Base-by-base conservation (phyloP, 2,113 vertebrate genomes). In the Cairina moschata region DNA sequence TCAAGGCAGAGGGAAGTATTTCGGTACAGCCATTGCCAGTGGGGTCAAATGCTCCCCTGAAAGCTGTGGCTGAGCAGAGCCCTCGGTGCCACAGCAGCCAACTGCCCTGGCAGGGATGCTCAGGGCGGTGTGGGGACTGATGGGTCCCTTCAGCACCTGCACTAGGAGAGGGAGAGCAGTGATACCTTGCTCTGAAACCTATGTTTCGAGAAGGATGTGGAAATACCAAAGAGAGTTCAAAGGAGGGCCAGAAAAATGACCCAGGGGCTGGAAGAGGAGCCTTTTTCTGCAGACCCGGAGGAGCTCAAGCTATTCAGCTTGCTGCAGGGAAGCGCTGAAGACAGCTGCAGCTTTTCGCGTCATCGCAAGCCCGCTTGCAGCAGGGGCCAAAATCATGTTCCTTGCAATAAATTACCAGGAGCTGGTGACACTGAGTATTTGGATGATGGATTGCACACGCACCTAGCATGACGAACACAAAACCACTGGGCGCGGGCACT, bases 201-300 rank as follows among this genome's bases (percentile, higher is more conserved):
- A 65, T 3, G 2, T 86, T 94, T 90, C 11, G 12, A 66, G 55
- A 71, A 92, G 73, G 65, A 93, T 83, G 52, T 86, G 76, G 79
- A 86, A 93, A 90, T 80, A 90, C 40, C 79, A 86, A 71, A 93
- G 68, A 90, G 75, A 93, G 67, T 95, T 93, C 88, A 88, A 90
- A 94, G 65, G 76, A 86, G 88, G 68, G 91, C 60, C 80, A 91
- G 80, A 78, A 90, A 94, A 95, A 83, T 0, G 76, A 84, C 92
- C 88, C 0, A 54, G 1, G 36, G 65, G 25, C 66, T 96, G 76
- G 50, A 90, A 94, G 90, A 71, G 72, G 75, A 94, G 72, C 23
- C 0, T 0, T 76, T 69, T 79, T 85, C 55, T 11, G 1, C 46
- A 0, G 8, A 76, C 56, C 83, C 90, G 2, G 7, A 91, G 78